These are phyloP conservation scores for Agrochola lota DNA, from an alignment of 2,888 invertebrate species.

Conservation along the genomic window DNA sequence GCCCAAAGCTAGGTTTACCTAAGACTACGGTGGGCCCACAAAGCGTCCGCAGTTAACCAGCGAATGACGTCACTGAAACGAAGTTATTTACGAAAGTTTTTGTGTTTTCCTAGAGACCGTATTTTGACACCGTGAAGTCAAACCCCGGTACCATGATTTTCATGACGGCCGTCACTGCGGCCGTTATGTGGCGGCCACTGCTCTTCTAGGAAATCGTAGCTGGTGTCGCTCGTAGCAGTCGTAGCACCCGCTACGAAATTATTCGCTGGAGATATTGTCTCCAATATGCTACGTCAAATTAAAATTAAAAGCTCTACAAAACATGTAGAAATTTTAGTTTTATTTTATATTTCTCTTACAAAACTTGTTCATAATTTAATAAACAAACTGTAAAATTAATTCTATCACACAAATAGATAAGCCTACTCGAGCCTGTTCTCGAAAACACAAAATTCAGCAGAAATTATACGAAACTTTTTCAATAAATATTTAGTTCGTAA, in stretches of 20 bases:
- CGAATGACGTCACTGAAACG: too few species aligned
- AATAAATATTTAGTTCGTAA: conserved; percentile 62
- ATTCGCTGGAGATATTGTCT: background rate
- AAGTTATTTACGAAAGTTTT: too few species aligned
- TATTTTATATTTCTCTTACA: too few species aligned
- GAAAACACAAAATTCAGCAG: conserved; percentile 32
- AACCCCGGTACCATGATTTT: too few species aligned
- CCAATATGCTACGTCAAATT: background rate
- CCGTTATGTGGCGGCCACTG: too few species aligned
- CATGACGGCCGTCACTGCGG: too few species aligned
- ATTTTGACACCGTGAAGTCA: too few species aligned
- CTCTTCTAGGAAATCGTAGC: background rate
- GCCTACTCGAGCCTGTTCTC: conserved; percentile 14
- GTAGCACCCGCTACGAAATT: background rate
- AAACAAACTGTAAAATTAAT: conserved; percentile 8
- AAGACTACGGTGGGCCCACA: too few species aligned
- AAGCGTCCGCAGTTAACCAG: too few species aligned
- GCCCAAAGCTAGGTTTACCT: too few species aligned
- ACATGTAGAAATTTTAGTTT: too few species aligned
- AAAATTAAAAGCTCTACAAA: background rate
- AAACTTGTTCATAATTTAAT: background rate
- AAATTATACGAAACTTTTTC: conserved; percentile 61
- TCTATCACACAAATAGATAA: conserved; percentile 24
- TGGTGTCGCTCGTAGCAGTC: background rate
- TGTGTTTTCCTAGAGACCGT: too few species aligned